A percentile compares a stretch with the other conserved stretches of the same genome.
Evolutionary conservation across 2,113 vertebrate genomes (phyloP).

Genomic region (Scolopax mira): DNA sequence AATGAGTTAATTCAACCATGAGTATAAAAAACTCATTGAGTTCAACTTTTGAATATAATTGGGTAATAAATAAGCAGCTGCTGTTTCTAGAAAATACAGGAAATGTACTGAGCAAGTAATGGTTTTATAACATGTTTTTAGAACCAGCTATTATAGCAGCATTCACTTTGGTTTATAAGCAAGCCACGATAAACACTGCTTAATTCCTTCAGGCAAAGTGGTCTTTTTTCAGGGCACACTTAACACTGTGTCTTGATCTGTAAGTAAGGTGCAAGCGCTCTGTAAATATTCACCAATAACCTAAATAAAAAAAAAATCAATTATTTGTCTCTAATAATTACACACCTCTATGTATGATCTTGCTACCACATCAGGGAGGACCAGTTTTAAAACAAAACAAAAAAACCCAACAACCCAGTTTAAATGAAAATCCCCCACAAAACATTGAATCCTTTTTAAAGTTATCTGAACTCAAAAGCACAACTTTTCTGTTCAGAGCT

Average conservation of each 20-base stretch:
- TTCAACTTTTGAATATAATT: slow-evolving; percentile 33
- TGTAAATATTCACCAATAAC: neutral
- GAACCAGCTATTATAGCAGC: neutral
- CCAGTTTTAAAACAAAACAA: neutral
- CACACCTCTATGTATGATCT: neutral
- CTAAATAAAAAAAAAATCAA: neutral
- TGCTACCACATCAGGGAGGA: neutral
- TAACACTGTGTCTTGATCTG: neutral
- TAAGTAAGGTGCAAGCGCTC: neutral
- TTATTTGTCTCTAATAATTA: neutral
- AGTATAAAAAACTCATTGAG: neutral
- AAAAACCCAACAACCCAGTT: neutral
- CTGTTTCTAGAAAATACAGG: neutral
- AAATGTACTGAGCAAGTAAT: neutral
- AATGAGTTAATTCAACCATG: slow-evolving; percentile 24
- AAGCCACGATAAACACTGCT: neutral
- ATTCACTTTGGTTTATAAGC: neutral
- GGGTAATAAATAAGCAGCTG: slow-evolving; percentile 46
- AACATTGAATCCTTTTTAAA: neutral
- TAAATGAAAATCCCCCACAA: neutral
- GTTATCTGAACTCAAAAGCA: neutral
- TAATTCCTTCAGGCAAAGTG: neutral
- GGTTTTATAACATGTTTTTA: neutral
- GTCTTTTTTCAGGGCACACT: neutral
- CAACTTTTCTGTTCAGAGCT: neutral